These are phyloP conservation scores for Sesia apiformis DNA, from an alignment of 2,888 invertebrate genomes.

Conservation along the genomic window DNA sequence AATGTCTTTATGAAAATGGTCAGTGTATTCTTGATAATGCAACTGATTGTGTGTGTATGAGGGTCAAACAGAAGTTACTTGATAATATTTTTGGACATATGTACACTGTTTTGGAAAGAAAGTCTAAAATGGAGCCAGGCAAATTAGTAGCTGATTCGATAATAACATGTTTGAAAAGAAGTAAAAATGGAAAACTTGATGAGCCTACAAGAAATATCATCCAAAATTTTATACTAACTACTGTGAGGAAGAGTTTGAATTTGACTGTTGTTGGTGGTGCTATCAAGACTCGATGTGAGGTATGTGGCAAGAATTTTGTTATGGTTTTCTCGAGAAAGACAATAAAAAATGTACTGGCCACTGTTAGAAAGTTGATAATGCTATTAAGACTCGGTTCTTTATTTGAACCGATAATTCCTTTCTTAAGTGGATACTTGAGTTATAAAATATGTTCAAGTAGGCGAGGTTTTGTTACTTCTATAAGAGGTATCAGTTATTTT, in stretches of 20 bases:
- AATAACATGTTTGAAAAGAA: conserved; percentile 36
- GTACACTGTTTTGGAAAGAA: conserved; percentile 48
- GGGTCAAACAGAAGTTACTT: conserved; percentile 46
- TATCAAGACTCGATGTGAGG: conserved; percentile 64
- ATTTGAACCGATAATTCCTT: too few relatives aligned
- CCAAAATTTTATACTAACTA: conserved; percentile 46
- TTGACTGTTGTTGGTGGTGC: conserved; percentile 61
- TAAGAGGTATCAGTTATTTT: too few relatives aligned
- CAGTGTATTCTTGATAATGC: conserved; percentile 32
- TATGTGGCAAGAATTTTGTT: conserved; percentile 12
- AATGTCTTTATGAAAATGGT: conserved; percentile 31
- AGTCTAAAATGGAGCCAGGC: conserved; percentile 34
- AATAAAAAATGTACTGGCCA: too few relatives aligned
- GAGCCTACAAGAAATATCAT: conserved; percentile 34
- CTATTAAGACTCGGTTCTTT: too few relatives aligned
- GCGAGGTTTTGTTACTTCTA: too few relatives aligned
- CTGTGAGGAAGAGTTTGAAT: conserved; percentile 52
- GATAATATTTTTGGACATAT: conserved; percentile 64
- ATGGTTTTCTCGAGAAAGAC: too few relatives aligned
- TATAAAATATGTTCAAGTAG: too few relatives aligned
- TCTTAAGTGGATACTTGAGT: too few relatives aligned
- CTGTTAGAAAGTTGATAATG: too few relatives aligned
- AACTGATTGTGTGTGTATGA: conserved; percentile 47
- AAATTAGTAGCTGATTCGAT: conserved; percentile 44
- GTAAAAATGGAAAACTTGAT: conserved; percentile 54